Conservation (phyloP, 2,797 vertebrate species). For the Phaenicophaeus curvirostris region DNA sequence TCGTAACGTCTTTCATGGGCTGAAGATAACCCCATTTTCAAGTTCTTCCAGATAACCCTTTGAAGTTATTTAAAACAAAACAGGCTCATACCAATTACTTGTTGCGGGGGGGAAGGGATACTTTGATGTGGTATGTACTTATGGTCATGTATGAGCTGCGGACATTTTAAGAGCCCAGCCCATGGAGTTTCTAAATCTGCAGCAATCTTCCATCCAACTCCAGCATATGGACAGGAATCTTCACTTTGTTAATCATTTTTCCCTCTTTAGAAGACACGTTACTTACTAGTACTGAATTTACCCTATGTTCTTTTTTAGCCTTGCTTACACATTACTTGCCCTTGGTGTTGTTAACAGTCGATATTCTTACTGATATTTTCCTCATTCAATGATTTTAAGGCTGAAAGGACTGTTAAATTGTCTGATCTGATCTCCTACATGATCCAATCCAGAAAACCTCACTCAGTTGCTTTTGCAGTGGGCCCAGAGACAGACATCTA, state of each 20-base stretch:
- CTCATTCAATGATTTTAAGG: neutral
- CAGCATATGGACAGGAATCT: neutral
- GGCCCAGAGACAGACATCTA: neutral
- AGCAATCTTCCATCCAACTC: neutral
- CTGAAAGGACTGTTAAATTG: neutral
- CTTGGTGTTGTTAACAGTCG: neutral
- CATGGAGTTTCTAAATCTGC: neutral
- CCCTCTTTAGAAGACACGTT: neutral
- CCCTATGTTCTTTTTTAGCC: neutral
- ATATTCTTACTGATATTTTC: neutral
- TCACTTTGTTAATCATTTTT: neutral
- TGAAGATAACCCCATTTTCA: neutral
- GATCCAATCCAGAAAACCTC: neutral
- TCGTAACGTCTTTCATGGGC: neutral
- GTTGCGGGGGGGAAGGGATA: too few relatives aligned
- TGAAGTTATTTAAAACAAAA: neutral
- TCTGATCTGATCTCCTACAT: neutral
- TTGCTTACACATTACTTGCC: neutral
- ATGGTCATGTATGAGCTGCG: neutral
- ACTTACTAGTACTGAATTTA: neutral
- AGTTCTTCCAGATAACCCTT: neutral
- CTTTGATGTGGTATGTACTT: neutral
- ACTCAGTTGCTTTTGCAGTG: neutral
- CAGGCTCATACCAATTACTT: neutral
- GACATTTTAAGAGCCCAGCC: neutral